Conservation (phyloP, 2,888 invertebrate genomes). For the Tipula vernalis region DNA sequence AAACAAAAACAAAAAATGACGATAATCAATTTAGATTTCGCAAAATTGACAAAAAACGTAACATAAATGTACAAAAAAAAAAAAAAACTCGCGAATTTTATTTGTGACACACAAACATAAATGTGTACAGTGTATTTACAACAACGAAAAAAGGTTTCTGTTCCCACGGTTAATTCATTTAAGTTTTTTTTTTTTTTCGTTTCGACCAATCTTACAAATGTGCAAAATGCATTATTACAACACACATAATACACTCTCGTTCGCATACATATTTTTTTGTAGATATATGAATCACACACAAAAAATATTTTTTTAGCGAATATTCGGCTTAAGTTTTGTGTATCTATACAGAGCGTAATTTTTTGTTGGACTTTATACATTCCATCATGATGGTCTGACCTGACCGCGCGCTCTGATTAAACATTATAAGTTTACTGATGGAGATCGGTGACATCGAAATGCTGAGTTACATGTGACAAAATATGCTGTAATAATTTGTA, state of each 20-base stretch:
- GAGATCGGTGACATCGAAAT: background rate
- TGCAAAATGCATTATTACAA: conserved; percentile 4
- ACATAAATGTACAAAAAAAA: background rate
- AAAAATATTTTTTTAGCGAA: background rate
- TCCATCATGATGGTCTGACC: background rate
- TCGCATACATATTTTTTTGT: background rate
- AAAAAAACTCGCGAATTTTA: background rate
- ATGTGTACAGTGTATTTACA: background rate
- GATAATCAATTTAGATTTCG: conserved; percentile 4
- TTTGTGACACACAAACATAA: background rate
- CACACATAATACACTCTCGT: background rate
- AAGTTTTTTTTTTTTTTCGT: background rate
- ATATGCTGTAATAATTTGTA: too few relatives aligned
- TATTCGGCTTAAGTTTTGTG: background rate
- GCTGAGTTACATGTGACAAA: background rate
- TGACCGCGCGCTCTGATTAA: background rate
- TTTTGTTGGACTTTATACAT: background rate
- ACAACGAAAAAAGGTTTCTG: background rate
- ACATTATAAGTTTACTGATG: background rate
- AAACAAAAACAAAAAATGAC: background rate
- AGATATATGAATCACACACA: background rate
- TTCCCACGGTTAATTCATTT: background rate
- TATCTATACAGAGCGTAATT: background rate
- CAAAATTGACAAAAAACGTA: conserved; percentile 4
- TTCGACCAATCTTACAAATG: background rate